Conservation (phyloP, 2,888 invertebrate genomes). For the Steinernema scapterisci region DNA sequence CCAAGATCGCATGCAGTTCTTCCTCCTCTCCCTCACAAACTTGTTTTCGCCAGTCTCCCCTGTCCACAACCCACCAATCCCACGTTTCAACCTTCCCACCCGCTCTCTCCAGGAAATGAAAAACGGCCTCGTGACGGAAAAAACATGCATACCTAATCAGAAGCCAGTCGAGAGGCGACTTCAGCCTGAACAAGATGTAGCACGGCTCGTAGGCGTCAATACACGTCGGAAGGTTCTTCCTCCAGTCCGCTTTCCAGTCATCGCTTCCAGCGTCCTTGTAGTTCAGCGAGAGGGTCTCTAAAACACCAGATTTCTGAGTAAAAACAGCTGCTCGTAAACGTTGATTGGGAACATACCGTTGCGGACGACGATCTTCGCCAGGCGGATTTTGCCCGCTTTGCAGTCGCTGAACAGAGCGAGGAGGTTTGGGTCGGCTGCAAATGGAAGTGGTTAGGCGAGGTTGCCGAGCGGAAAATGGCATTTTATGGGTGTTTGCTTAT, state of each 20-base stretch:
- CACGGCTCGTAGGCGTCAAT: slow-evolving; percentile 76
- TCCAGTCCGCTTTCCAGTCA: slow-evolving; percentile 66
- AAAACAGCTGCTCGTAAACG: not conserved
- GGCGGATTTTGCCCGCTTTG: slow-evolving; percentile 62
- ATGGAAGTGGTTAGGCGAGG: slow-evolving; percentile 57
- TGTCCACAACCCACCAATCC: no score
- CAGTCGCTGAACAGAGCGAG: slow-evolving; percentile 63
- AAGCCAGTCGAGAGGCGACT: slow-evolving; percentile 84
- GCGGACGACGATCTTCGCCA: slow-evolving; percentile 66
- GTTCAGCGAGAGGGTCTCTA: slow-evolving; percentile 56
- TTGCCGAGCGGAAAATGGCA: slow-evolving; percentile 46
- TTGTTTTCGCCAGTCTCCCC: no score
- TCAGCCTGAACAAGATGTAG: slow-evolving; percentile 81
- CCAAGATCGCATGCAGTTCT: no score
- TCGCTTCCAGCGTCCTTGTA: slow-evolving; percentile 56
- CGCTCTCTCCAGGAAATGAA: no score
- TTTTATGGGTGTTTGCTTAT: not conserved
- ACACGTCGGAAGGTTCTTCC: slow-evolving; percentile 60
- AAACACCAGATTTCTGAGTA: no score
- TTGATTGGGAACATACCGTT: slow-evolving; percentile 50
- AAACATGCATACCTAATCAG: slow-evolving; percentile 57
- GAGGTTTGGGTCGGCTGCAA: slow-evolving; percentile 63
- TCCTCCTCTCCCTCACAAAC: no score
- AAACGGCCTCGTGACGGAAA: not conserved
- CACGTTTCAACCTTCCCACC: no score